phyloP scores from a whole-genome alignment of 2,113 vertebrate species.

The Triplophysa siluroides region DNA sequence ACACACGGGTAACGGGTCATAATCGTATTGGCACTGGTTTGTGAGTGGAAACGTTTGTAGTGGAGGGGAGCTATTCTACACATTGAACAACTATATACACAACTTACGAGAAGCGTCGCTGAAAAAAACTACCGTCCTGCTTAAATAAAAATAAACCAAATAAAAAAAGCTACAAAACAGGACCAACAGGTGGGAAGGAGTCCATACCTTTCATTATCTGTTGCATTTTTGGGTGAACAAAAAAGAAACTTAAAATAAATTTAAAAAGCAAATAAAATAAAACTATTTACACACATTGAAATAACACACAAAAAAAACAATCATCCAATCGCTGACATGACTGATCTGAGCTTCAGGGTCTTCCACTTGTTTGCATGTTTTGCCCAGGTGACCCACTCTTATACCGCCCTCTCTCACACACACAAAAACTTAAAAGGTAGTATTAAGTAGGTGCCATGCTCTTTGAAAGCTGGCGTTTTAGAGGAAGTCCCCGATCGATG shows the following conservation, averaged over 20 bases:
- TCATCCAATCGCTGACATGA: conserved; percentile 45
- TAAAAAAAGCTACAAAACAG: conserved; percentile 2
- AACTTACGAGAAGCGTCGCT: background rate
- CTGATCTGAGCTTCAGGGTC: conserved; percentile 46
- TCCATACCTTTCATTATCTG: conserved; percentile 19
- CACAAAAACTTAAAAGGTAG: conserved; percentile 19
- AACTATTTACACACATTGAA: conserved; percentile 71
- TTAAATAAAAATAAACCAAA: background rate
- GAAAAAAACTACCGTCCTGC: background rate
- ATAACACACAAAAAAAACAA: conserved; percentile 63
- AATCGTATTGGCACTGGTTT: conserved; percentile 16
- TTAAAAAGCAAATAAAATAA: conserved; percentile 51
- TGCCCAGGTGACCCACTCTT: background rate
- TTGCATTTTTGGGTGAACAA: conserved; percentile 30
- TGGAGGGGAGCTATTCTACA: background rate
- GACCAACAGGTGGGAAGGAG: background rate
- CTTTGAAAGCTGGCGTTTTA: background rate
- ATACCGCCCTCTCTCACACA: background rate
- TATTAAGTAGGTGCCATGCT: background rate
- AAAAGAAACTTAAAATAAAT: conserved; percentile 48
- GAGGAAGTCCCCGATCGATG: conserved; percentile 12
- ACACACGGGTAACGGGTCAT: conserved; percentile 39
- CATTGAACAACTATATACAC: conserved; percentile 9
- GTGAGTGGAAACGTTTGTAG: background rate
- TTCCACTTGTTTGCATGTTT: background rate